Base-by-base conservation (phyloP, 2,888 invertebrate genomes). In the Lasioglossum morio region DNA sequence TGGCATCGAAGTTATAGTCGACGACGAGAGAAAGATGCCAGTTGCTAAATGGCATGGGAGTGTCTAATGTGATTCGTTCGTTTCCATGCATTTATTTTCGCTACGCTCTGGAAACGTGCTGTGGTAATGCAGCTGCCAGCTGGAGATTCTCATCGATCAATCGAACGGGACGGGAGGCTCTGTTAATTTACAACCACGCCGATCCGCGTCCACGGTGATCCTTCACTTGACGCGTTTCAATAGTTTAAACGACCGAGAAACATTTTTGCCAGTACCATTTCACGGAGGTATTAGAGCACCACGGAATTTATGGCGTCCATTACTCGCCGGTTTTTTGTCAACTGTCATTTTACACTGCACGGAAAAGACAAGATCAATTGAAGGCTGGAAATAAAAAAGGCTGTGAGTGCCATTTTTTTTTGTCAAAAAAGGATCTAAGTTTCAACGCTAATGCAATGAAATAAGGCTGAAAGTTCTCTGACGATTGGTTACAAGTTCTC, bases 41-140 rank as follows among this genome's bases (percentile, higher is more conserved):
- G 30, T n/a, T n/a, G 63, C n/a, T 37, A 69, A 79, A 46, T 72
- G 78, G 53, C 43, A 75, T 19, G 79, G 53, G 72, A 53, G 72
- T 57, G 79, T 84, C 79, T 46, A 23, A 48, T 63, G 78, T 84
- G 78, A 84, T 85, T 79, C 84, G 84, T 84, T 72, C 85, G 79
- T 72, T 72, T 43, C 27, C 43, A 4, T 30, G 37, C 43, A 69
- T 72, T 79, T 79, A 72, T 75, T 84, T 85, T 75, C 75, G 53
- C 34, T 40, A 27, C 14, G n/a, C n/a, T 30, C 66, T 16, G 70
- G 27, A 27, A 40, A n/a, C 70, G 77, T 53, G n/a, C 16, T 27
- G 82, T 40, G 43, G 73, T 70, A 37, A 14, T 23, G 34, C 27
- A n/a, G 76, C 63, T 10, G 37, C 27, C 27, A n/a, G 76, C 63